These are phyloP conservation scores for Vanessa atalanta DNA, from an alignment of 1,140 invertebrate genomes.

Conservation along the genomic window DNA sequence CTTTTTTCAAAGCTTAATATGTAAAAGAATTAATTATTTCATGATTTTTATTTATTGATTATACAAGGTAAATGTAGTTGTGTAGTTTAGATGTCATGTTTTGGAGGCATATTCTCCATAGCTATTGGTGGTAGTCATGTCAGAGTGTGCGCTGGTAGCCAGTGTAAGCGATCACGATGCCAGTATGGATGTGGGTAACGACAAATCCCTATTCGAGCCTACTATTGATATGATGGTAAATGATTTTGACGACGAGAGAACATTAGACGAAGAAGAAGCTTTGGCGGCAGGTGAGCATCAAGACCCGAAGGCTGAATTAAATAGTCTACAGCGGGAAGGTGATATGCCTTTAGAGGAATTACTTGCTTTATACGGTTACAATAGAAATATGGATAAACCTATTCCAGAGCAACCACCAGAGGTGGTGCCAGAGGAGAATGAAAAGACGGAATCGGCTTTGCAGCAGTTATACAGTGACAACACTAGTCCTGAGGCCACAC, in stretches of 20 bases:
- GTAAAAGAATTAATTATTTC: constrained; percentile 54
- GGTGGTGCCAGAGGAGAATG: constrained; percentile 76
- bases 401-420: constrained; percentile 76
- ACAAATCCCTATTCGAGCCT: constrained; percentile 83
- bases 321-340: constrained; percentile 92
- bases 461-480: constrained; percentile 70
- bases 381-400: constrained; percentile 80
- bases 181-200: constrained; percentile 78
- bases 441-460: constrained; percentile 67
- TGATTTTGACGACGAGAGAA: constrained; percentile 98
- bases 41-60: constrained; percentile 48
- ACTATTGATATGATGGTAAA: constrained; percentile 95
- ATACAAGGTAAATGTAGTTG: constrained; percentile 42
- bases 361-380: constrained; percentile 91
- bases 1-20: constrained; percentile 51
- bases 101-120: constrained; percentile 57
- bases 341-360: constrained; percentile 97
- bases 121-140: constrained; percentile 73
- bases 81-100: constrained; percentile 57
- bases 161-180: constrained; percentile 80
- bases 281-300: constrained; percentile 90
- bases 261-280: constrained; percentile 97
- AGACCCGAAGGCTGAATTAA: constrained; percentile 92
- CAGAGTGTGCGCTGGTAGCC: constrained; percentile 78
- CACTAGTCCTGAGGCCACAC: constrained; percentile 65